A percentile compares a stretch with the other conserved stretches of the same genome.
These are phyloP conservation scores for Varecia variegata DNA, from an alignment of 2,797 vertebrate species.

Conservation along the genomic window DNA sequence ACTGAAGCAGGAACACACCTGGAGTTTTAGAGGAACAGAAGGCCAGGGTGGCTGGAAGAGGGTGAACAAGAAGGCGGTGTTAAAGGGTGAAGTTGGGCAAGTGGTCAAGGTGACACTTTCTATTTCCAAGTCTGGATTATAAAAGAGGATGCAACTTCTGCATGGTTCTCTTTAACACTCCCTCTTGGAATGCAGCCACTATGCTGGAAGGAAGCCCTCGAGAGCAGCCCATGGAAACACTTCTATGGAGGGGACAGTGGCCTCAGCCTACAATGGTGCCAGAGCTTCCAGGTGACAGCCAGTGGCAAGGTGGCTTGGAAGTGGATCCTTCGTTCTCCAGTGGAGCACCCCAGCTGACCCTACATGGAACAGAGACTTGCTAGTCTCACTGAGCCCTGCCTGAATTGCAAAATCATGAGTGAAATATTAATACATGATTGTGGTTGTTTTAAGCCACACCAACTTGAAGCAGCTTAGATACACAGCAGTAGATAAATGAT, in stretches of 20 bases:
- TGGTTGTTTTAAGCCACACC: neutral
- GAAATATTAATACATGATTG: neutral
- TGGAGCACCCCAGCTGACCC: neutral
- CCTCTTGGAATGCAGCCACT: neutral
- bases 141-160: neutral
- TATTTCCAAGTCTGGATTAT: neutral
- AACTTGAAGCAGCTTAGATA: neutral
- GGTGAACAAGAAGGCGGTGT: neutral
- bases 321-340: neutral
- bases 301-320: neutral
- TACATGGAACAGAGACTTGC: neutral
- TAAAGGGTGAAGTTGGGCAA: neutral
- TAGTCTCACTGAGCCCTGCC: neutral
- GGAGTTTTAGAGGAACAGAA: neutral
- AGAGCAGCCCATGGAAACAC: too few species aligned
- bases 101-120: too few species aligned
- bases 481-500: neutral
- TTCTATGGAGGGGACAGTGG: neutral
- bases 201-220: neutral
- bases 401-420: neutral
- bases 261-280: too few species aligned
- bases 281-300: neutral
- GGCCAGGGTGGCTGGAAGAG: neutral
- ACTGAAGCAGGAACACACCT: neutral
- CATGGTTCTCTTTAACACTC: neutral